phyloP scores from a whole-genome alignment of 2,888 invertebrate genomes.

The Athalia circularis region DNA sequence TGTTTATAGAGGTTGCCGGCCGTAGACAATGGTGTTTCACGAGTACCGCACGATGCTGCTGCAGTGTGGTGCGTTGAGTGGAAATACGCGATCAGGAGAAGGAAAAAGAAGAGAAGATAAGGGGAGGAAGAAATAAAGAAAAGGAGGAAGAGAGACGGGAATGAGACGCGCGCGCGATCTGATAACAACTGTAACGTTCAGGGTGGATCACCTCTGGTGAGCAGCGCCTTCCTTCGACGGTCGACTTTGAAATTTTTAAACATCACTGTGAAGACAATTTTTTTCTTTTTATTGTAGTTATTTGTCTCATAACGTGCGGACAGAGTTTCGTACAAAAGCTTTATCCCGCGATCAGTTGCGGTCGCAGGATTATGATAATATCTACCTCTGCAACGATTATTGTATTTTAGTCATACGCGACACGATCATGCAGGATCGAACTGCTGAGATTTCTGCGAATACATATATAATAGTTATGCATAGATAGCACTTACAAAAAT shows the following conservation, averaged over 20 bases:
- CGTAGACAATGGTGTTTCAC: conserved; percentile 47
- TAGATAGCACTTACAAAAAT: background rate
- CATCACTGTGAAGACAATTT: conserved; percentile 2
- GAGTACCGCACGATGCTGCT: conserved; percentile 37
- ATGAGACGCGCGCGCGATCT: conserved; percentile 44
- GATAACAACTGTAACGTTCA: conserved; percentile 35
- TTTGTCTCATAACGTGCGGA: background rate
- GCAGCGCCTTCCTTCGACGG: conserved; percentile 24
- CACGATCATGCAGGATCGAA: no score
- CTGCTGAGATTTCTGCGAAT: background rate
- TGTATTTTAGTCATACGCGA: no score
- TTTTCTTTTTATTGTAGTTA: background rate
- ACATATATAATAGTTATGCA: no score
- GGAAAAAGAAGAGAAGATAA: conserved; percentile 44
- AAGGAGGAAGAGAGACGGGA: conserved; percentile 30
- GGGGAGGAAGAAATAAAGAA: background rate
- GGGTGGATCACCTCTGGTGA: conserved; percentile 39
- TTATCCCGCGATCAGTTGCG: no score
- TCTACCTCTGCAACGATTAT: no score
- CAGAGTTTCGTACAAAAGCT: background rate
- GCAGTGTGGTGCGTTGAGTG: conserved; percentile 4
- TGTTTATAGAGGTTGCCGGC: conserved; percentile 47
- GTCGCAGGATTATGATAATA: no score
- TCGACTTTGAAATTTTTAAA: conserved; percentile 21
- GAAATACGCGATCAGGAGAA: conserved; percentile 15